Evolutionary conservation across 2,797 vertebrate genomes (phyloP), one percentile per base, ranked within the genome.

Genomic region (Ara ararauna): DNA sequence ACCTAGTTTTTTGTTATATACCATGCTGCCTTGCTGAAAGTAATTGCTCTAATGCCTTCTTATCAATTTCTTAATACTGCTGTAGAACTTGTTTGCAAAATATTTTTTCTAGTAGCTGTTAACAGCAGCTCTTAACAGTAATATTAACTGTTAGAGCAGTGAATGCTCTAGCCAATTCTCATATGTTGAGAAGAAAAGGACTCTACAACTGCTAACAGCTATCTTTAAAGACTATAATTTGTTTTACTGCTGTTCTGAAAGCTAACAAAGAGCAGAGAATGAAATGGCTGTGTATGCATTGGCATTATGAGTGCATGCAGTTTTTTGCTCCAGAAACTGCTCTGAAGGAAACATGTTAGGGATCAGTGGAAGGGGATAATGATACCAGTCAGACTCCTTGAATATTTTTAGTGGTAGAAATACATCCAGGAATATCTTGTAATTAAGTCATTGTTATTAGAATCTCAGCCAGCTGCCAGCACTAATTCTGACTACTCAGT

Each of bases 401-500:
- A 60, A 36, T 60, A 60, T 60, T 60, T 26, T 89, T 92, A 64
- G 64, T 38, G 8, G 42, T 84, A 77, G 34, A 92, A 88, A 80
- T 77, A 18, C 34, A 85, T 82, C 22, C 36, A 75, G 23, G 11
- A 84, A 72, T 91, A 58, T 79, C 45, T 93, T 96, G 42, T 82
- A 89, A 95, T 94, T 96, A 94, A 81, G 38, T 50, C 70, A 89
- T 62, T 91, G 30, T 73, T 94, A 42, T 36, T 68, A 70, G 36
- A 81, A 51, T 84, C 48, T 87, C 47, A 81, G 21, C 13, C 27
- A 88, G 30, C 19, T 15, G 60, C 26, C 77, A 62, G 4, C 27
- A 54, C 38, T 73, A 87, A 84, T 92, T 89, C 44, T 93, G 42
- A 75, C 29, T 85, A 32, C 26, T 90, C 24, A 74, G 51, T 58